These are phyloP conservation scores for Platycercus adscitus DNA, from an alignment of 2,113 vertebrate species.

Conservation along the genomic window DNA sequence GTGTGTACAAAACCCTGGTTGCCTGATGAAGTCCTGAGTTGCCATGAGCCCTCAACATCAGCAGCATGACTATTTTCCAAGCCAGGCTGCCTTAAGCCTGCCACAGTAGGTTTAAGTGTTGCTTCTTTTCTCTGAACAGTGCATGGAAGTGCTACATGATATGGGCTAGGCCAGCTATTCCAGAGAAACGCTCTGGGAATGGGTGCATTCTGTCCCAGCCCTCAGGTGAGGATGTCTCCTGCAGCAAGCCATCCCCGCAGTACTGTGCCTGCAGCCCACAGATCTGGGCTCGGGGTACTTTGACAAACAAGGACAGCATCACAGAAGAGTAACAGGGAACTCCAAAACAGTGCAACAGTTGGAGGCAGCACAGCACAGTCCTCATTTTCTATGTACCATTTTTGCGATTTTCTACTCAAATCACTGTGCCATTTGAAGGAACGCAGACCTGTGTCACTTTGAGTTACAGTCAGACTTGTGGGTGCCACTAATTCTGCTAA, in stretches of 20 bases:
- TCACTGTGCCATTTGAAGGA: background rate
- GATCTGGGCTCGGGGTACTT: background rate
- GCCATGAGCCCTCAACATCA: background rate
- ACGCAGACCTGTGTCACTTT: background rate
- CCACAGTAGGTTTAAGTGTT: background rate
- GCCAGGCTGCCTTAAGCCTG: background rate
- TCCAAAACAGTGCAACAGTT: background rate
- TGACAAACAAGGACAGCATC: background rate
- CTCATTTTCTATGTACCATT: background rate
- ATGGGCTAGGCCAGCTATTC: background rate
- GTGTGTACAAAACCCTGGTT: background rate
- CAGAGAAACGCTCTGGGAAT: background rate
- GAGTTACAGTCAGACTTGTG: background rate
- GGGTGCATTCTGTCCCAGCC: background rate
- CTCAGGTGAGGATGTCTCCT: background rate
- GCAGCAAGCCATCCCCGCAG: background rate
- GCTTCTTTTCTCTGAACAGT: background rate
- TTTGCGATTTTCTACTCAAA: background rate
- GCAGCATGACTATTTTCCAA: background rate
- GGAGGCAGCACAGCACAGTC: background rate
- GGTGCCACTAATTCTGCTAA: background rate
- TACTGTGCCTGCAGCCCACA: rapidly evolving
- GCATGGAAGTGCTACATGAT: background rate
- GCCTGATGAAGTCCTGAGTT: background rate
- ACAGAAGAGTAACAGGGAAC: background rate